Conservation (phyloP, 2,888 invertebrate species). For the Caradrina clavipalpis region DNA sequence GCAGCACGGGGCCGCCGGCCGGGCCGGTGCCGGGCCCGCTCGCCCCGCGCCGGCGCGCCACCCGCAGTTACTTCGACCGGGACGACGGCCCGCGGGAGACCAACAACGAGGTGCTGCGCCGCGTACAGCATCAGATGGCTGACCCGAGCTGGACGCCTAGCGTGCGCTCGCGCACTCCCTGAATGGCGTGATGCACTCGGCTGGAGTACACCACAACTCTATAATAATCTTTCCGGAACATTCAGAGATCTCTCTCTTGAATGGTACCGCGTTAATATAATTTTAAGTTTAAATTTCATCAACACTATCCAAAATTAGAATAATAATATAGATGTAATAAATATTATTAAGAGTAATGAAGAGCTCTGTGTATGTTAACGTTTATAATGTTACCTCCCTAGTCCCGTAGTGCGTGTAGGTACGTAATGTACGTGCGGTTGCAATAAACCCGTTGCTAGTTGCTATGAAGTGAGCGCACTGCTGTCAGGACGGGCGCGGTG, state of each 20-base stretch:
- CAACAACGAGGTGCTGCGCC: constrained; percentile 54
- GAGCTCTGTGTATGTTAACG: not conserved
- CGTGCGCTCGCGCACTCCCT: constrained; percentile 44
- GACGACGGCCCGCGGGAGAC: constrained; percentile 43
- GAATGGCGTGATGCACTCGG: not conserved
- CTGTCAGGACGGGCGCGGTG: not conserved
- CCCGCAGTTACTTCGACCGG: constrained; percentile 61
- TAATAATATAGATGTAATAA: not conserved
- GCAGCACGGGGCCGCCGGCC: constrained; percentile 12
- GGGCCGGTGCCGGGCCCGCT: not conserved
- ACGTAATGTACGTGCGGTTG: not conserved
- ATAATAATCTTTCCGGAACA: not conserved
- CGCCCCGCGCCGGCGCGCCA: not conserved
- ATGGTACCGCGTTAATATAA: not conserved
- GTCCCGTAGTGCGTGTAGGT: no score
- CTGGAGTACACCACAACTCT: not conserved
- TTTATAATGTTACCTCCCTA: not conserved
- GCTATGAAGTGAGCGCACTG: not conserved
- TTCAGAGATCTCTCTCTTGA: not conserved
- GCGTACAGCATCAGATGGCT: constrained; percentile 45
- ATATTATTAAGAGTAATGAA: not conserved
- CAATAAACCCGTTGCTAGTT: not conserved
- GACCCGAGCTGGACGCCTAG: constrained; percentile 65
- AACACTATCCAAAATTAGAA: not conserved
- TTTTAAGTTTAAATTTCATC: not conserved